phyloP scores from a whole-genome alignment of 2,888 invertebrate species.

The Apotomis turbidana region DNA sequence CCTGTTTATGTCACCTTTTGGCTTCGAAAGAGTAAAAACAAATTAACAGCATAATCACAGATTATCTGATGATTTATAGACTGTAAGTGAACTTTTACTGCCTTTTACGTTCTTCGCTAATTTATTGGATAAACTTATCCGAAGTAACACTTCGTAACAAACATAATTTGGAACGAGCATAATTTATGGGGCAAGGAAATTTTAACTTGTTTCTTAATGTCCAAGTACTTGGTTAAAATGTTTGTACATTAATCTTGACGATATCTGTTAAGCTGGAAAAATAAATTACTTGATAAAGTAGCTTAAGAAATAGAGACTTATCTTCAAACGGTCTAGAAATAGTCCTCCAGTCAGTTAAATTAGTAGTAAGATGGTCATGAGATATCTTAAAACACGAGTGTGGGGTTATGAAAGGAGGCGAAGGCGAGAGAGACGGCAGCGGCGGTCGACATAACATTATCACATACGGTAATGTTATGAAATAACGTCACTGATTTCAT shows the following conservation, averaged over 20 bases:
- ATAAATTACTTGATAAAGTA: no score
- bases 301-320: no score
- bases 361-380: no score
- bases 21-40: background rate
- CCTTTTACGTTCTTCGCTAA: constrained; percentile 31
- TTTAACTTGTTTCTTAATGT: constrained; percentile 20
- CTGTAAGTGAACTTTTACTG: constrained; percentile 20
- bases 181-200: constrained; percentile 33
- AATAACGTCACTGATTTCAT: no score
- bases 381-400: no score
- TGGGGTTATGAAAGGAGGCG: no score
- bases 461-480: no score
- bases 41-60: background rate
- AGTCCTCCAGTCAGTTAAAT: no score
- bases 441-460: no score
- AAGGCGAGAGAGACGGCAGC: no score
- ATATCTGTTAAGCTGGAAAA: background rate
- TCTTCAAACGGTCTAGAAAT: no score
- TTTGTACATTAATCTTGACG: constrained; percentile 1
- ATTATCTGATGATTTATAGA: constrained; percentile 35
- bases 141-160: constrained; percentile 31
- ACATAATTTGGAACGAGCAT: constrained; percentile 26
- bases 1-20: background rate
- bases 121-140: constrained; percentile 30
- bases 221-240: constrained; percentile 14